Conservation (phyloP, 2,888 invertebrate genomes). For the Trissolcus japonicus region DNA sequence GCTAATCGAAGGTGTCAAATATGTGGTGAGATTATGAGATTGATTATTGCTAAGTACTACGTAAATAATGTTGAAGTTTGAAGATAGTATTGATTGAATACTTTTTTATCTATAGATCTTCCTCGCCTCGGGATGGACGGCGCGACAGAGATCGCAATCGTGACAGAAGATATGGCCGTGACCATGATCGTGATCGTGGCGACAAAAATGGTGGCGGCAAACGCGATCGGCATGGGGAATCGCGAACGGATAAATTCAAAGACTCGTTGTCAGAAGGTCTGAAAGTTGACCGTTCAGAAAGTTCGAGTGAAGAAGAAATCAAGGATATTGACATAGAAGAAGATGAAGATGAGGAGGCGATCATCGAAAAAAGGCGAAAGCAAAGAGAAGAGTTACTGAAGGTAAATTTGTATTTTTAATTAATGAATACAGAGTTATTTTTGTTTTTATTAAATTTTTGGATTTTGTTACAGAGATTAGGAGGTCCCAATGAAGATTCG, state of each 20-base stretch:
- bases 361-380: constrained; percentile 91
- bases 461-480: constrained; percentile 76
- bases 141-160: constrained; percentile 43
- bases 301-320: constrained; percentile 84
- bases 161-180: constrained; percentile 61
- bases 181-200: constrained; percentile 73
- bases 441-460: neutral
- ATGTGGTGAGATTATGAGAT: too few species aligned
- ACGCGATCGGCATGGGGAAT: constrained; percentile 63
- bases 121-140: constrained; percentile 36
- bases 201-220: constrained; percentile 74
- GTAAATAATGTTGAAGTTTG: too few species aligned
- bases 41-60: too few species aligned
- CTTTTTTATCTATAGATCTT: constrained; percentile 3
- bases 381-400: constrained; percentile 91
- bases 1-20: too few species aligned
- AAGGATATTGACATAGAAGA: constrained; percentile 86
- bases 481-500: constrained; percentile 80
- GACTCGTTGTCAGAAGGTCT: constrained; percentile 89
- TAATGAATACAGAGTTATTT: neutral
- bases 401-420: constrained; percentile 77
- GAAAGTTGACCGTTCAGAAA: constrained; percentile 81
- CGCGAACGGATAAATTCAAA: constrained; percentile 78
- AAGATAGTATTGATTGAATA: too few species aligned
- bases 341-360: constrained; percentile 94